Percentiles rank a stretch among this genome's conserved stretches.
Conservation (phyloP, 1,140 invertebrate genomes). For the Macrotrachela quadricornifera region DNA sequence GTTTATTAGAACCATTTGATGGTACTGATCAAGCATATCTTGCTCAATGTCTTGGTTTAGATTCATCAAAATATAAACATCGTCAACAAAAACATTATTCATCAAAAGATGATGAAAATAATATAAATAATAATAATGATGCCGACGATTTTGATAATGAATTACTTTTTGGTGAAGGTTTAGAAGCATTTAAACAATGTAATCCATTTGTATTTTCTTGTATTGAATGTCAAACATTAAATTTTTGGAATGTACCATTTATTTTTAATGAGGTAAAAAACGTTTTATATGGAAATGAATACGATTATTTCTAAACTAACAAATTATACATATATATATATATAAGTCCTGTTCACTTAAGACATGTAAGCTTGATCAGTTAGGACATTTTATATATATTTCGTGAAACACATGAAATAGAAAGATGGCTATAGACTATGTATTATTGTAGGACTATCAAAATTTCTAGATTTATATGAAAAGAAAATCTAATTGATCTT, state of each 20-base stretch:
- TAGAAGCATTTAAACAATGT: neutral
- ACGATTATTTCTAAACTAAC: no score
- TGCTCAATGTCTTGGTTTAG: slow-evolving; percentile 58
- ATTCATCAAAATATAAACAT: neutral
- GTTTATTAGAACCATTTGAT: slow-evolving; percentile 83
- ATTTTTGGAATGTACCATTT: neutral
- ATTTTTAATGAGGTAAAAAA: neutral
- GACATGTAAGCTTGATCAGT: no score
- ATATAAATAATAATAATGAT: neutral
- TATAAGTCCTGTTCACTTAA: no score
- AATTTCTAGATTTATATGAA: no score
- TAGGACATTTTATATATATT: no score
- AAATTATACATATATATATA: no score
- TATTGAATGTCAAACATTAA: neutral
- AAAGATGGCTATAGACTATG: no score
- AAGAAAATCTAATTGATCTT: no score
- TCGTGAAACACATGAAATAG: no score
- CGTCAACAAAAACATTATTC: neutral
- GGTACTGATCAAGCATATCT: slow-evolving; percentile 68
- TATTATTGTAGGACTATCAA: no score
- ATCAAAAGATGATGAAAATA: neutral
- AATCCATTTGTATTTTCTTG: neutral
- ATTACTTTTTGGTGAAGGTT: neutral
- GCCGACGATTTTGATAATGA: neutral
- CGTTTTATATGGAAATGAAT: no score